Evolutionary conservation across 2,113 vertebrate species (phyloP).

Genomic region (Puffinus mauretanicus): DNA sequence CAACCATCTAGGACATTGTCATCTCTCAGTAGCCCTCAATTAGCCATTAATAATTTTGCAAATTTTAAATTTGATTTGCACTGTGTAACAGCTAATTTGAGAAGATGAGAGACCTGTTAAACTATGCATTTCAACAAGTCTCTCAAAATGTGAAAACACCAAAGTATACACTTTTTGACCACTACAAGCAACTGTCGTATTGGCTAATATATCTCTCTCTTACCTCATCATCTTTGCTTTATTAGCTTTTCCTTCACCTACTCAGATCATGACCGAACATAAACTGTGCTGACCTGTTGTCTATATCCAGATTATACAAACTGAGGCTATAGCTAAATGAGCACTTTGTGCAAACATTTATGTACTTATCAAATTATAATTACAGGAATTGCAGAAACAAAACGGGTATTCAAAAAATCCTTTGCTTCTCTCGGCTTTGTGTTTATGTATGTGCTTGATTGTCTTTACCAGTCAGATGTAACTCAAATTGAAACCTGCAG

Average conservation of each 20-base stretch:
- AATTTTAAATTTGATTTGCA: slow-evolving; percentile 39
- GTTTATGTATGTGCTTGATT: not conserved
- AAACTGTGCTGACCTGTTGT: not conserved
- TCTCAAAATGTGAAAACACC: not conserved
- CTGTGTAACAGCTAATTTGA: not conserved
- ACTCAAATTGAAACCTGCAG: not conserved
- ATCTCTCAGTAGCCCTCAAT: slow-evolving; percentile 27
- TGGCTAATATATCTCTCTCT: not conserved
- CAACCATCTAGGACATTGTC: not conserved
- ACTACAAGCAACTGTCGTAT: not conserved
- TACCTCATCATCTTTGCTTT: not conserved
- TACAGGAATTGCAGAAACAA: not conserved
- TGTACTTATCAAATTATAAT: not conserved
- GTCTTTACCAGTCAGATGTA: not conserved
- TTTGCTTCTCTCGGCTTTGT: not conserved
- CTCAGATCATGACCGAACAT: not conserved
- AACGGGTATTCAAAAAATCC: not conserved
- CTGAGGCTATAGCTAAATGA: not conserved
- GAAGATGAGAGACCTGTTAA: not conserved
- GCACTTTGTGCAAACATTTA: not conserved
- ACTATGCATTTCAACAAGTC: not conserved
- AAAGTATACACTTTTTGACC: not conserved
- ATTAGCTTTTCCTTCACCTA: not conserved
- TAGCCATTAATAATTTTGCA: slow-evolving; percentile 35
- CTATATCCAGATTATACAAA: not conserved